Evolutionary conservation across 2,797 vertebrate species (phyloP).

Genomic region (Hozukius guyotensis): DNA sequence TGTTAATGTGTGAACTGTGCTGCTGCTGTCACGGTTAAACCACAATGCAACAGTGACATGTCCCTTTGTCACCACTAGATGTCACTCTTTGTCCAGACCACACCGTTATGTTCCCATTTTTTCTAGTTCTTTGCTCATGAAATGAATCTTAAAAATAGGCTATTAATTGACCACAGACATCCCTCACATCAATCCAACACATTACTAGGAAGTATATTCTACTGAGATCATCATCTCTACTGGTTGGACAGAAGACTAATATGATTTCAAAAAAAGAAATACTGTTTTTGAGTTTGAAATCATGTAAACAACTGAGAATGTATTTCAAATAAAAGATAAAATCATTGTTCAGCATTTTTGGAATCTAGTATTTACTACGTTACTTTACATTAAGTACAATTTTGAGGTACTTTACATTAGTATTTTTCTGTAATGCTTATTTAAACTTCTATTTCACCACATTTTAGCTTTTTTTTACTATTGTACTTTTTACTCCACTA

Average conservation of each 20-base stretch:
- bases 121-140: neutral
- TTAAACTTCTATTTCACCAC: too few relatives aligned
- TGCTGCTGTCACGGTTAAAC: neutral
- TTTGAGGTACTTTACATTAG: neutral
- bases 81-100: constrained; percentile 43
- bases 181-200: neutral
- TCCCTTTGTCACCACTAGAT: constrained; percentile 60
- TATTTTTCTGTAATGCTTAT: neutral
- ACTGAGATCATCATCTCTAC: neutral
- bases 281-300: neutral
- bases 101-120: neutral
- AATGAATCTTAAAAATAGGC: neutral
- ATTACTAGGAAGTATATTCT: neutral
- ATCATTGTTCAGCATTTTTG: neutral
- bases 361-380: too few relatives aligned
- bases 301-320: neutral
- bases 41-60: neutral
- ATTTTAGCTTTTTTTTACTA: neutral
- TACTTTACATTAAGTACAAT: neutral
- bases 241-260: neutral
- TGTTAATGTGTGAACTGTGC: neutral
- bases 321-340: neutral
- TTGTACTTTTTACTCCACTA: neutral
- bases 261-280: neutral
- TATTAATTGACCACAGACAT: neutral